Evolutionary conservation across 2,797 vertebrate species (phyloP).

Genomic region (Euthynnus affinis): DNA sequence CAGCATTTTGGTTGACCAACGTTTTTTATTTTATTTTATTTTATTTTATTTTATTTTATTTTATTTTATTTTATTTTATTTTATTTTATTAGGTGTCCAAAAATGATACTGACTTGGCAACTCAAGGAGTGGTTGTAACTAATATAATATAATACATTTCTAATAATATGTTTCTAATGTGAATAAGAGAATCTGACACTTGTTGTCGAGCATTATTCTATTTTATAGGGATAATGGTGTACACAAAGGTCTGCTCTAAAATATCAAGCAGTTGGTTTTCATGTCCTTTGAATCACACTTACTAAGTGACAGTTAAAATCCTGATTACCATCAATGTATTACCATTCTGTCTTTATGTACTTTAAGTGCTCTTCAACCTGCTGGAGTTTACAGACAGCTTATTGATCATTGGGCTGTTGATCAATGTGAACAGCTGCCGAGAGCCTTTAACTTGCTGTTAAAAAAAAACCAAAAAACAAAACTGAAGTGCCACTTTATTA

Average conservation of each 20-base stretch:
- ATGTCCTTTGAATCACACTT: no score
- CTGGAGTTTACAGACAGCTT: slow-evolving; percentile 14
- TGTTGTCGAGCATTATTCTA: not conserved
- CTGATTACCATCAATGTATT: not conserved
- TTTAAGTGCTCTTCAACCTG: slow-evolving; percentile 2
- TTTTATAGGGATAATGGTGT: not conserved
- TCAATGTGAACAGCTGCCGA: slow-evolving; percentile 51
- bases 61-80: no score
- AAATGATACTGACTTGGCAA: no score
- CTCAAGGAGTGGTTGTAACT: no score
- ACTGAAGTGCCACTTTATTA: slow-evolving; percentile 37
- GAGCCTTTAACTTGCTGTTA: slow-evolving; percentile 24
- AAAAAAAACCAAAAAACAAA: slow-evolving; percentile 17
- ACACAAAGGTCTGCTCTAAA: not conserved
- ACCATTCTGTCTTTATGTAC: slow-evolving; percentile 1
- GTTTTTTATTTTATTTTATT: no score
- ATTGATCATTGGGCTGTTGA: slow-evolving; percentile 53
- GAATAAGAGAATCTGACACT: no score
- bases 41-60: no score
- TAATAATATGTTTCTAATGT: no score
- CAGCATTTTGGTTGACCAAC: not conserved
- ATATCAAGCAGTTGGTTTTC: no score
- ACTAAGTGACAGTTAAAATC: slow-evolving; percentile 7
- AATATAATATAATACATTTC: no score
- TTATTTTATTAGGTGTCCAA: no score